Base-by-base conservation (phyloP, 2,888 invertebrate species). In the Drosophila atroscutellata region DNA sequence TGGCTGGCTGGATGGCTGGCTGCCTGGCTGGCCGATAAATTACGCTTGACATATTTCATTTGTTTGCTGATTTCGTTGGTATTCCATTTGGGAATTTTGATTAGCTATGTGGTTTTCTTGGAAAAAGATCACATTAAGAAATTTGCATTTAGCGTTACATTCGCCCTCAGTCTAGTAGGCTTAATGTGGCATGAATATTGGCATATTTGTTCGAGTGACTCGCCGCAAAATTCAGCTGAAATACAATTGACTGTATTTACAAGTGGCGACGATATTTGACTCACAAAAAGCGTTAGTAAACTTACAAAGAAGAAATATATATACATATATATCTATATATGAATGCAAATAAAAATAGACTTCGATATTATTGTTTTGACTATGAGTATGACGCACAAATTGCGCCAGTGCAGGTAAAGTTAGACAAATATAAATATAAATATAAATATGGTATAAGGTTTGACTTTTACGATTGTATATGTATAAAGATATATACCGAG, bases 391-490 rank as follows among this genome's bases (percentile, higher is more conserved):
- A 77, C 77, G 77, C 77, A 77, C 74, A 77, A 60, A 59, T 49
- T 58, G 20, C 51, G 63, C 34, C 28, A 54, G 28, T 70, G 74
- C 76, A 77, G 79, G 77, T 77, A 73, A 73, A 55, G 39, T 60
- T 60, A 39, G 47, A 61, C 61, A 71, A 77, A 77, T 42, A 70
- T 37, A 75, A 58, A 61, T 42, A 70, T 37, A 75, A 58, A 61
- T 42, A 61, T 34, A 18, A 34, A 61, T 55, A 50, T 24, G 30
- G 30, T 64, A 59, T 62, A 70, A 72, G 72, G 70, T 75, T 78
- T 68, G 76, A 73, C 58, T 76, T 83, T 80, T 69, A 83, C 84
- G 83, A 73, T 69, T 76, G 15, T 45, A 8, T 24, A 15, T 78
- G 61, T 24, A 24, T 11, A 39, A 4, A 39, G 9, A 77, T 80